phyloP scores from a whole-genome alignment of 1,140 invertebrate species.

The Dreissena rostriformis region DNA sequence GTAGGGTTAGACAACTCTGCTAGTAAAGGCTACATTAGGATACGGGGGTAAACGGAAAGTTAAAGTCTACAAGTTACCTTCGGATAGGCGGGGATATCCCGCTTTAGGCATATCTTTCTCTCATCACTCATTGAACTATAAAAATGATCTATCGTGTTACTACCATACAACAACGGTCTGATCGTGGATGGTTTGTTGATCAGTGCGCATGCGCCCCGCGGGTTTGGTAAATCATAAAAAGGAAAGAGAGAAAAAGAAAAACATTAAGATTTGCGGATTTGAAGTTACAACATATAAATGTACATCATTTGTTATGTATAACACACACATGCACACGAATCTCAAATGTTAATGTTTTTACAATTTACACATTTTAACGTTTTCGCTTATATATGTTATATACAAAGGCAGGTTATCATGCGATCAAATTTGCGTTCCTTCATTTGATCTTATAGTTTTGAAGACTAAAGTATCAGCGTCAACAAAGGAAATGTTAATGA shows the following conservation, averaged over 20 bases:
- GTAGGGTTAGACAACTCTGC: neutral
- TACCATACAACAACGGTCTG: constrained; percentile 66
- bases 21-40: neutral
- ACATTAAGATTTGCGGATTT: constrained; percentile 1
- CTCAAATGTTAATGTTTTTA: too few relatives aligned
- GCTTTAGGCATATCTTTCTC: constrained; percentile 77
- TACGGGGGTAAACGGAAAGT: neutral
- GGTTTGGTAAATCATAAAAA: constrained; percentile 56
- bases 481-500: too few relatives aligned
- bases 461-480: too few relatives aligned
- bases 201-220: constrained; percentile 51
- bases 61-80: constrained; percentile 74
- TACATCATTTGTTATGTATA: too few relatives aligned
- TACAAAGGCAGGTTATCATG: too few relatives aligned
- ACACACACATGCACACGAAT: too few relatives aligned
- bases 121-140: constrained; percentile 80
- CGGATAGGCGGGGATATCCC: constrained; percentile 79
- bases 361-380: too few relatives aligned
- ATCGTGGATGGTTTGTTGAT: constrained; percentile 14
- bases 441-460: too few relatives aligned
- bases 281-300: too few relatives aligned
- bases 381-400: too few relatives aligned
- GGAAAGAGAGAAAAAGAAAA: constrained; percentile 58
- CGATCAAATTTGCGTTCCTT: too few relatives aligned
- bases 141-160: constrained; percentile 70